Base-by-base conservation (phyloP, 2,888 invertebrate species). In the Xylota sylvarum region DNA sequence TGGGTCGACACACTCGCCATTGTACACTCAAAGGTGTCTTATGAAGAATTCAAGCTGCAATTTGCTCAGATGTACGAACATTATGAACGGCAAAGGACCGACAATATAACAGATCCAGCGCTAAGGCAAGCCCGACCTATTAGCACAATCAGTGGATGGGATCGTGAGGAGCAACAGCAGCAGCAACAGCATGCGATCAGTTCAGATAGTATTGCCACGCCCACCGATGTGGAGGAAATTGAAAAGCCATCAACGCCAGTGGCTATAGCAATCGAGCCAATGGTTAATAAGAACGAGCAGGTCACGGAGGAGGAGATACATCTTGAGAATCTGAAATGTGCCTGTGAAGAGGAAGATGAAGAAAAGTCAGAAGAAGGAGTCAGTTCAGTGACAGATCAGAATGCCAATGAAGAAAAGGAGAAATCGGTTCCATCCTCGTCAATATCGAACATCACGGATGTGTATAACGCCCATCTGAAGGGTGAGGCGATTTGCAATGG, bases 1-100 rank as follows among this genome's bases (percentile, higher is more conserved):
- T 99, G 99, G 99, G 99, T 99, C 5, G 99, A 99, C 91, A 99
- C 99, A 0, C 93, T 99, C 82, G 99, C 99, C 52, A 99, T 99
- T 90, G 98, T 99, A 1, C 99, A 99, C 93, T 99, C 99, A 1
- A 99, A 99, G 95, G 99, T 99, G 7, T 98, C 99, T 0, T 98
- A 98, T 92, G 99, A 99, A 93, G 99, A 99, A 92, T 99, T 99
- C 93, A 98, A 98, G 91, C 94, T 98, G 5, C 98, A 99, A 92
- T 98, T 99, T 93, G 97, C 98, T 37, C 98, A 98, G 93, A 98
- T 98, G 97, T 98, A 98, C 91, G 98, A 98, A 91, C 97, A 97
- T 91, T 99, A 98, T 91, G 98, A 98, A 91, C 95, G 97, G 73
- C 97, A 98, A 89, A 94, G 98, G 74, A 97, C 98, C 0, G 98